These are phyloP conservation scores for Bolinopsis microptera DNA, from an alignment of 37 sponge, comb jelly and placozoan species.

Conservation along the genomic window DNA sequence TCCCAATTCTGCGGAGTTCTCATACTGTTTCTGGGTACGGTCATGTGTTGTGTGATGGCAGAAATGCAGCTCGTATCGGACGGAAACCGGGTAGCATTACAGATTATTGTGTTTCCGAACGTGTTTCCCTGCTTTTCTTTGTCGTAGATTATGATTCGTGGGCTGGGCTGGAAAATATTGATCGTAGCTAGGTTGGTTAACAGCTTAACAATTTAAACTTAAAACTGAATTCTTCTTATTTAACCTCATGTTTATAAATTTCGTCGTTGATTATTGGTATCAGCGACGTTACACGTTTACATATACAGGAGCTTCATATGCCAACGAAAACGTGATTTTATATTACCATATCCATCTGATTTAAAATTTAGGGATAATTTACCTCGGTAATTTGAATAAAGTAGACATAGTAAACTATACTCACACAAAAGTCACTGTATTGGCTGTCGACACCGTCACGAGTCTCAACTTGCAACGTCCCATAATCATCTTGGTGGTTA, in stretches of 20 bases:
- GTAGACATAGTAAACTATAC: too few species aligned
- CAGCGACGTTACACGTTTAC: too few species aligned
- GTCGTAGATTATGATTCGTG: constrained; percentile 9
- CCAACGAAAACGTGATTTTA: too few species aligned
- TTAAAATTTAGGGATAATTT: too few species aligned
- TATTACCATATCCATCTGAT: too few species aligned
- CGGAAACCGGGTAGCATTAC: neutral
- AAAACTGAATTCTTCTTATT: too few species aligned
- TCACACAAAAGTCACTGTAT: constrained; percentile 26
- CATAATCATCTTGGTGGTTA: constrained; percentile 17
- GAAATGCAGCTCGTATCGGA: neutral
- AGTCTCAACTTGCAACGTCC: neutral
- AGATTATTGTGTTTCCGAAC: constrained; percentile 16
- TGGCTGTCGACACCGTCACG: neutral
- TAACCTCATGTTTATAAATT: too few species aligned
- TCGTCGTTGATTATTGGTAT: too few species aligned
- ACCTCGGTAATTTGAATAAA: too few species aligned
- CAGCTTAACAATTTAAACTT: too few species aligned
- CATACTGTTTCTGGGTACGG: neutral
- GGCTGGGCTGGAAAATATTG: neutral
- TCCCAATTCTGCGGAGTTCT: neutral
- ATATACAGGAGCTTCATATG: too few species aligned
- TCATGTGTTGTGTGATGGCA: neutral
- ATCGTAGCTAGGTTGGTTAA: too few species aligned
- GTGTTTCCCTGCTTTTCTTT: constrained; percentile 25